Base-by-base conservation (phyloP, 2,113 vertebrate species). In the Pelusios castaneus region DNA sequence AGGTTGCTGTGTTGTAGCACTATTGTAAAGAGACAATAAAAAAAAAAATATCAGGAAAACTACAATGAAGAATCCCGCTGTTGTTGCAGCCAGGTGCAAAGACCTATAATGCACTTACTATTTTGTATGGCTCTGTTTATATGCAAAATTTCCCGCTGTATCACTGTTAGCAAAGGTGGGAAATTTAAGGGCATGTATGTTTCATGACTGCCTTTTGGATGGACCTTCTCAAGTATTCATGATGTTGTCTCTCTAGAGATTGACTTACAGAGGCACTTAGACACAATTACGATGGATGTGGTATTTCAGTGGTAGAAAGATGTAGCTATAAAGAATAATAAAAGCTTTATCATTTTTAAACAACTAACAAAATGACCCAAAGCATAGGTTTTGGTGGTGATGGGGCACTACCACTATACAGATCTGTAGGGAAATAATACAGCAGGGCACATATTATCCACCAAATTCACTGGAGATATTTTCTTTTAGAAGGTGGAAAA, bases 1-100 rank as follows among this genome's bases (percentile, higher is more conserved):
- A 76, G 55, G 81, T 85, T 89, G 38, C 43, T 91, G 31, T 83
- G 9, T 29, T 85, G 45, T 87, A 90, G 81, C 21, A 63, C 51
- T 87, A 6, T 11, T 85, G 10, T 80, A 56, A 91, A 89, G 49
- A 90, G 31, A 92, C 63, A 41, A n/a, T 29, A 73, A 84, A 11
- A 19, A 43, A 95, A 91, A 92, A 17, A 83, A 76, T 22, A 7
- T n/a, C 47, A n/a, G 76, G 93, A 87, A 92, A 49, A 67, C 63
- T 2, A 70, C 52, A 90, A 24, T 60, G 85, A 88, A 52, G 0
- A 0, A 54, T 85, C 41, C 56, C 7, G 54, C 38, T 87, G 89
- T 95, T 89, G 51, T 83, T 88, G 82, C 47, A 83, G 45, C 0
- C 8, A 84, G 52, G 10, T 89, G 77, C 38, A 95, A 89, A 92